Conservation (phyloP, 1,140 invertebrate species). For the Nephotettix cincticeps region DNA sequence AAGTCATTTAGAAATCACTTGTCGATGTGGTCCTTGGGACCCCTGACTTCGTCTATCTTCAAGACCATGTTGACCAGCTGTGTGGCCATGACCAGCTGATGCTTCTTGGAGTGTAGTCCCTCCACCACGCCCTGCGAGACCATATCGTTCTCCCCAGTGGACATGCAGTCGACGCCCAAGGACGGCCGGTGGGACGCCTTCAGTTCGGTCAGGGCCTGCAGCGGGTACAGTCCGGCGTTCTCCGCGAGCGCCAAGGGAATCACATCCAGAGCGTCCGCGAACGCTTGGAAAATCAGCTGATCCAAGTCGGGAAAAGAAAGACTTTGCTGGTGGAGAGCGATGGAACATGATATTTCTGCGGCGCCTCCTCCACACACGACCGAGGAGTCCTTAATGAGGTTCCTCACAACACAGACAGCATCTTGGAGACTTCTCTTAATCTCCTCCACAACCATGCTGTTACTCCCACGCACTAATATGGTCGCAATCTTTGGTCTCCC, state of each 20-base stretch:
- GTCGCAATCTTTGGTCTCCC: neutral
- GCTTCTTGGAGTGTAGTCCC: constrained; percentile 4
- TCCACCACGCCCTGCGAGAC: neutral
- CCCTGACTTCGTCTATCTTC: constrained; percentile 8
- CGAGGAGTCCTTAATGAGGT: neutral
- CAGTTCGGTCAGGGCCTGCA: neutral
- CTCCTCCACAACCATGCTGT: constrained; percentile 1
- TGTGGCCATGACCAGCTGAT: constrained; percentile 6
- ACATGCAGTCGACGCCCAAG: neutral
- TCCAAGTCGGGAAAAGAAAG: neutral
- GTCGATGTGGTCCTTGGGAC: neutral
- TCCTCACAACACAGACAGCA: constrained; percentile 6
- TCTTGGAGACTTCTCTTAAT: neutral
- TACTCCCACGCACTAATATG: neutral
- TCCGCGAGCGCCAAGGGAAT: neutral
- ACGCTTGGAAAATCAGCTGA: neutral
- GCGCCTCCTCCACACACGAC: constrained; percentile 9
- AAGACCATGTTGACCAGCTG: neutral
- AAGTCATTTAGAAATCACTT: too few relatives aligned
- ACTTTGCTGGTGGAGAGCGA: neutral
- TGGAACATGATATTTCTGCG: constrained; percentile 2
- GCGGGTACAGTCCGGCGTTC: neutral
- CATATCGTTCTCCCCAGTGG: constrained; percentile 6
- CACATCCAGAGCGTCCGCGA: constrained; percentile 4
- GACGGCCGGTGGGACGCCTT: neutral